Base-by-base conservation (phyloP, 2,113 vertebrate species). In the Varanus komodoensis region DNA sequence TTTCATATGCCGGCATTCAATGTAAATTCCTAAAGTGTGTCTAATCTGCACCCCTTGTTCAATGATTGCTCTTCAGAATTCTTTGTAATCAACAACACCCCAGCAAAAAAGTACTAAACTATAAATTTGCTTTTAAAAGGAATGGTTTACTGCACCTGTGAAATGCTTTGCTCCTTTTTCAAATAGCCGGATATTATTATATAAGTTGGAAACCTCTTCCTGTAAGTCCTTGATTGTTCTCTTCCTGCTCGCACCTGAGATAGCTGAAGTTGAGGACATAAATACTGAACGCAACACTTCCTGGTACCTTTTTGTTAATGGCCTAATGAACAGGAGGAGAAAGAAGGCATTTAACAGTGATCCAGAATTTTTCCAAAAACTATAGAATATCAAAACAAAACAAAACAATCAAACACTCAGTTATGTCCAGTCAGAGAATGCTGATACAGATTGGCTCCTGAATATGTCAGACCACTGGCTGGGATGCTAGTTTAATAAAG, bases 211-310 rank as follows among this genome's bases (percentile, higher is more conserved):
- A 94, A 99, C 98, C 91, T 99, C 99, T 93, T 99, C 99, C 95
- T 99, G 99, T 8, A 99, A 96, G 44, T 99, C 99, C 95, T 98
- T 99, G 93, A 98, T 97, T 7, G 97, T 99, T 90, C 98, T 98
- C 94, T 98, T 99, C 93, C 98, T 98, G 94, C 92, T 98, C 77
- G 97, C 96, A 74, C 98, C 98, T 12, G 98, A 97, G 1, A 95
- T 93, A 34, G 98, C 96, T 84, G 97, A 97, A 71, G 95, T 96
- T 84, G 98, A 98, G 89, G 99, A 99, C 4, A 98, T 92, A 90
- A 99, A 98, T 64, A 98, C 97, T 0, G 98, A 95, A 44, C 97
- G 98, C n/a, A 99, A 97, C 57, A 98, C 98, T 86, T 99, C 98
- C 91, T 99, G 98, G 0, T 99, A 99, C 44, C 90, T 93, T 95